Evolutionary conservation across 1,140 invertebrate species (phyloP).

Genomic region (Saccostrea cuccullata): DNA sequence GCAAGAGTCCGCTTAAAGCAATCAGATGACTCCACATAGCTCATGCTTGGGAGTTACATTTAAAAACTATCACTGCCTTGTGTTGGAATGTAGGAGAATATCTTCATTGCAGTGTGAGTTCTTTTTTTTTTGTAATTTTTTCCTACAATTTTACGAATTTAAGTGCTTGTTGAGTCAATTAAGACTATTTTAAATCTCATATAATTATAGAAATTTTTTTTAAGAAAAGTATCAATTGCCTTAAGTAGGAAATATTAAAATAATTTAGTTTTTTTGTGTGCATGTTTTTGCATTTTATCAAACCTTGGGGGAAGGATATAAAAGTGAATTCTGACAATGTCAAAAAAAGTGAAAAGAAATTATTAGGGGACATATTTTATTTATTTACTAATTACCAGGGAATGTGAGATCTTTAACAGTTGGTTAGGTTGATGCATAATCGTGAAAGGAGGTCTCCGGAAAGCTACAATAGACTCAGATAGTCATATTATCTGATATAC

Average conservation of each 20-base stretch:
- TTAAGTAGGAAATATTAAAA: neutral
- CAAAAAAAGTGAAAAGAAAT: neutral
- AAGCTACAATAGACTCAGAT: neutral
- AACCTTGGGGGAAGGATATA: no score
- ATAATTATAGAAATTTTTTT: neutral
- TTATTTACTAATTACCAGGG: constrained; percentile 13
- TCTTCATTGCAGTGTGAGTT: neutral
- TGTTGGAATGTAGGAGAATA: neutral
- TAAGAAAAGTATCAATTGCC: neutral
- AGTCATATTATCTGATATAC: constrained; percentile 12
- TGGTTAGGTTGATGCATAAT: neutral
- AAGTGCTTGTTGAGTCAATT: neutral
- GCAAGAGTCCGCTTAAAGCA: neutral
- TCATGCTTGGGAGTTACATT: neutral
- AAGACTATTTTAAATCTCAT: neutral
- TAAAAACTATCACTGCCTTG: neutral
- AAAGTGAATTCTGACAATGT: neutral
- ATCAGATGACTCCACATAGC: constrained; percentile 23
- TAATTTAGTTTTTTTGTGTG: no score
- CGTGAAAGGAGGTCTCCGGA: neutral
- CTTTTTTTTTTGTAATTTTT: no score
- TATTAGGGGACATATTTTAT: neutral
- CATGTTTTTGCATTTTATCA: no score
- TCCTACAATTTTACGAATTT: neutral
- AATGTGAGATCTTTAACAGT: constrained; percentile 23